Evolutionary conservation across 2,113 vertebrate species (phyloP).

Genomic region (Corvus hawaiiensis): DNA sequence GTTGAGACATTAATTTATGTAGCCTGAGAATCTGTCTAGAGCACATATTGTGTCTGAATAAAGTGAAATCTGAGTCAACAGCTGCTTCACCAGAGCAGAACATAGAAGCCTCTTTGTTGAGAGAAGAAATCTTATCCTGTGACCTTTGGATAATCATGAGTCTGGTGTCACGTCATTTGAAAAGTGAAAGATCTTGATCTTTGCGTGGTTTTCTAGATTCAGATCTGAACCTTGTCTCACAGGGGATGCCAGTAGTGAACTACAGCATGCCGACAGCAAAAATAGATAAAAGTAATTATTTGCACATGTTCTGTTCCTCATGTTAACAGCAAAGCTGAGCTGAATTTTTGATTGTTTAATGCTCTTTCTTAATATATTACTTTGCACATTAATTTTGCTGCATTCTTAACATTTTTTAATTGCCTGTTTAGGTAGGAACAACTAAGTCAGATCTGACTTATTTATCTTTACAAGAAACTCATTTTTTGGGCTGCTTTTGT

Average conservation of each 20-base stretch:
- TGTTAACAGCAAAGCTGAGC: background rate
- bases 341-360: background rate
- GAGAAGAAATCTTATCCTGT: background rate
- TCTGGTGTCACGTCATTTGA: background rate
- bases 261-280: background rate
- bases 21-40: background rate
- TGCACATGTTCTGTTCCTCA: background rate
- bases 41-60: background rate
- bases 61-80: constrained; percentile 25
- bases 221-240: background rate
- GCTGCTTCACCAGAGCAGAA: background rate
- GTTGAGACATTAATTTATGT: background rate
- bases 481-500: background rate
- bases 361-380: background rate
- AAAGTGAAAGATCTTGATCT: background rate
- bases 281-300: background rate
- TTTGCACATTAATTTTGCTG: background rate
- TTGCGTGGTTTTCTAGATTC: background rate
- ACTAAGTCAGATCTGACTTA: background rate
- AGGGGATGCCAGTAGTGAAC: background rate
- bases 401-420: background rate
- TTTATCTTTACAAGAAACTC: background rate
- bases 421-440: background rate
- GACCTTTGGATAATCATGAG: background rate
- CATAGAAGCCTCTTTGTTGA: background rate